phyloP scores from a whole-genome alignment of 2,113 vertebrate genomes.

The Myxocyprinus asiaticus region DNA sequence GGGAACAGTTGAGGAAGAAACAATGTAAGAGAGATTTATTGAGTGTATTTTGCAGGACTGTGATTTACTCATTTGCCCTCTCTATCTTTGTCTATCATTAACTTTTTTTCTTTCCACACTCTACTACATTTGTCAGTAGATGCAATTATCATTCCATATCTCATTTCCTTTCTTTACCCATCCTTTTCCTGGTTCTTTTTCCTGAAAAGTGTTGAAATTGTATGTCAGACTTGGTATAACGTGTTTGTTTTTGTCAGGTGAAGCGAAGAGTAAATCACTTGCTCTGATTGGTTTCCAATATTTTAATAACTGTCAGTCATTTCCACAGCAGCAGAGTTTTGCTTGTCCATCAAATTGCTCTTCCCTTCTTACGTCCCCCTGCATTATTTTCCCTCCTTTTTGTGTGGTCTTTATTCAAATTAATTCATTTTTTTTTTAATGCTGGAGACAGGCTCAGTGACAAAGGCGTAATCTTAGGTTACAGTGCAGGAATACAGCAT shows the following conservation, averaged over 20 bases:
- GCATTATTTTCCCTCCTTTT: neutral
- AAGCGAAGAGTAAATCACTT: neutral
- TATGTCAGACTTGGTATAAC: neutral
- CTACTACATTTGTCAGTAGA: constrained; percentile 30
- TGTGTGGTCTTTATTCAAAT: neutral
- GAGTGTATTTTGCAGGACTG: constrained; percentile 35
- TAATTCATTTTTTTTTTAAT: neutral
- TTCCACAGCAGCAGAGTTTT: neutral
- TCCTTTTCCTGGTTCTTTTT: neutral
- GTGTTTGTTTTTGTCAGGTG: constrained; percentile 19
- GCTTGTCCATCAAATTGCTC: too few relatives aligned
- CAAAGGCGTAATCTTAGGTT: constrained; percentile 35
- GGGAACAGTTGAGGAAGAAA: constrained; percentile 10
- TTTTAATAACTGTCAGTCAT: constrained; percentile 11
- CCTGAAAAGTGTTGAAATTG: neutral
- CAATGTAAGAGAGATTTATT: constrained; percentile 45
- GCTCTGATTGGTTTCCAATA: constrained; percentile 12
- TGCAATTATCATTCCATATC: neutral
- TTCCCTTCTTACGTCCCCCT: constrained; percentile 1
- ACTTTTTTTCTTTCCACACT: neutral
- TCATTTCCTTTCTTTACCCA: neutral
- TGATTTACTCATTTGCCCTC: constrained; percentile 50
- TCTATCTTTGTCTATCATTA: constrained; percentile 10
- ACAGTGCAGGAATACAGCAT: constrained; percentile 27
- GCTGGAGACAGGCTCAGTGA: constrained; percentile 34